Conservation (phyloP, 2,113 vertebrate species). For the Carollia perspicillata region DNA sequence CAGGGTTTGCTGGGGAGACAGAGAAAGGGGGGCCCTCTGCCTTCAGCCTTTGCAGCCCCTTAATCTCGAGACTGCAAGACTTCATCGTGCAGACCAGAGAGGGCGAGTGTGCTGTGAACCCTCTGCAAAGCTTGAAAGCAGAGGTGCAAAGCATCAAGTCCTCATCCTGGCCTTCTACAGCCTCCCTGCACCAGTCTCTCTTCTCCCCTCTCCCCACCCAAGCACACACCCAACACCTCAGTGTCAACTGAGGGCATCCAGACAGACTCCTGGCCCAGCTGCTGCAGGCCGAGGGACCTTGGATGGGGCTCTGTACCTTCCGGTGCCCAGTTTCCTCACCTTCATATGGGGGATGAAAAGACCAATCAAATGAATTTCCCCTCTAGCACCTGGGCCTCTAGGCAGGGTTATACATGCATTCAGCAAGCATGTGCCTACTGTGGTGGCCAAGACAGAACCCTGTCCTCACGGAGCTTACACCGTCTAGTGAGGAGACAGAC, state of each 20-base stretch:
- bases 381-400: neutral
- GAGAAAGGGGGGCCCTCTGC: neutral
- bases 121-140: neutral
- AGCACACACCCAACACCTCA: neutral
- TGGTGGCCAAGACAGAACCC: neutral
- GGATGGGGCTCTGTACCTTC: neutral
- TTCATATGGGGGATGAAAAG: neutral
- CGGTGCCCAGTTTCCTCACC: neutral
- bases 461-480: neutral
- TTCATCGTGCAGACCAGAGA: neutral
- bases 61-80: neutral
- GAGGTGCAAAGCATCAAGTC: no score
- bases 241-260: neutral
- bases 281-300: neutral
- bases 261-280: neutral
- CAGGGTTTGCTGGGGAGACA: constrained; percentile 16
- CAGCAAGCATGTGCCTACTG: neutral
- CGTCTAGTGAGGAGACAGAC: neutral
- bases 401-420: no score
- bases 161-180: neutral
- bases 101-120: neutral
- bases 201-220: neutral
- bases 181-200: neutral
- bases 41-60: neutral
- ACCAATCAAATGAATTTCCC: neutral